Conservation (phyloP, 2,797 vertebrate species). For the Discoglossus pictus region DNA sequence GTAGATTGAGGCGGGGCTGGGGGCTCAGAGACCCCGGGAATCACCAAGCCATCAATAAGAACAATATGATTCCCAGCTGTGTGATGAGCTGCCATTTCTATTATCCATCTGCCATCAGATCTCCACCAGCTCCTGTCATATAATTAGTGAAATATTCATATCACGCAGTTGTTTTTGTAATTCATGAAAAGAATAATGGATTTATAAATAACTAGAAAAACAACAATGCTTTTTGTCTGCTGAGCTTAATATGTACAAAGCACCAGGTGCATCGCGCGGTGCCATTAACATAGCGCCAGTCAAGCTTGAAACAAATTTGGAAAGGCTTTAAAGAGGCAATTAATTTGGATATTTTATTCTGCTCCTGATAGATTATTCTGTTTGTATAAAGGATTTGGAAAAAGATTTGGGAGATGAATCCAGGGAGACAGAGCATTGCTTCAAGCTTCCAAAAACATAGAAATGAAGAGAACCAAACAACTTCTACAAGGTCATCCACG, state of each 20-base stretch:
- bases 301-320: slow-evolving; percentile 36
- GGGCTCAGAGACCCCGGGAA: too few relatives aligned
- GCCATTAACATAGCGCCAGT: slow-evolving; percentile 35
- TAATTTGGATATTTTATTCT: slow-evolving; percentile 40
- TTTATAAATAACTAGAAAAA: slow-evolving; percentile 30
- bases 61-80: too few relatives aligned
- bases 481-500: slow-evolving; percentile 1
- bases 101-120: too few relatives aligned
- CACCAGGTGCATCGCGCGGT: slow-evolving; percentile 35
- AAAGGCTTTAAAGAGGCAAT: slow-evolving; percentile 38
- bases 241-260: slow-evolving; percentile 37
- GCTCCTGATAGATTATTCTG: slow-evolving; percentile 38
- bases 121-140: too few relatives aligned
- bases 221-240: slow-evolving; percentile 30
- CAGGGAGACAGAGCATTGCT: slow-evolving; percentile 6
- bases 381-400: slow-evolving; percentile 23
- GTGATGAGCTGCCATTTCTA: too few relatives aligned
- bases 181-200: slow-evolving; percentile 25
- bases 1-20: too few relatives aligned
- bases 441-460: not conserved
- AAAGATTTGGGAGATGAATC: slow-evolving; percentile 13
- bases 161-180: not conserved
- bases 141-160: not conserved
- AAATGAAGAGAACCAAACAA: slow-evolving; percentile 7
- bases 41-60: too few relatives aligned